Percentiles rank a stretch among this genome's conserved stretches.
phyloP scores from a whole-genome alignment of 2,113 vertebrate genomes.

The Brachionichthys hirsutus region DNA sequence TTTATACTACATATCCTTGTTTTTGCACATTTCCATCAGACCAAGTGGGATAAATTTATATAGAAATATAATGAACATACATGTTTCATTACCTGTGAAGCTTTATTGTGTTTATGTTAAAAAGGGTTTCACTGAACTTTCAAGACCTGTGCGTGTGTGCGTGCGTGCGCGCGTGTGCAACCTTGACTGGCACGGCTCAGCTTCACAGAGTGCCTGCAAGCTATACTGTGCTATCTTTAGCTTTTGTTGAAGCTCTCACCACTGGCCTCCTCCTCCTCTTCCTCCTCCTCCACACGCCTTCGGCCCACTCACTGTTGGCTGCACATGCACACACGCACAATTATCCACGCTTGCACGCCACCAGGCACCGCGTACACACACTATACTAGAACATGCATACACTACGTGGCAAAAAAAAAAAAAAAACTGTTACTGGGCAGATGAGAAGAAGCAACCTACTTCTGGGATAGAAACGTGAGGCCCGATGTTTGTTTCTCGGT shows the following conservation, averaged over 20 bases:
- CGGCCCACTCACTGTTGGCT: constrained; percentile 67
- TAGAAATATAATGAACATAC: neutral
- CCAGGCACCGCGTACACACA: constrained; percentile 28
- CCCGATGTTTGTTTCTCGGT: constrained; percentile 57
- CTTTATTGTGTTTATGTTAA: neutral
- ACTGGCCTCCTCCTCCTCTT: constrained; percentile 60
- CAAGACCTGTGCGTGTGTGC: constrained; percentile 26
- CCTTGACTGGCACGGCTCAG: constrained; percentile 69
- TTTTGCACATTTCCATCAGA: no score
- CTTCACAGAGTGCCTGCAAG: constrained; percentile 71
- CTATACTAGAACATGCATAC: constrained; percentile 27
- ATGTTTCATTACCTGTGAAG: neutral
- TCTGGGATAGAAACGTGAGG: constrained; percentile 60
- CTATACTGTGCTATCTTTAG: constrained; percentile 80
- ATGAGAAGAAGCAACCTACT: constrained; percentile 69
- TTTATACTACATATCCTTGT: neutral
- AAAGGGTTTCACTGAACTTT: constrained; percentile 19
- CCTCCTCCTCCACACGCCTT: constrained; percentile 56
- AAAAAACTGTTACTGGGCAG: constrained; percentile 80
- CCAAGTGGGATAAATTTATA: neutral
- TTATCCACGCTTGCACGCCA: constrained; percentile 61
- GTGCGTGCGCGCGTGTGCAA: constrained; percentile 52
- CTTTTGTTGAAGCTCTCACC: constrained; percentile 69
- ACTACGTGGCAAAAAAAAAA: constrained; percentile 42
- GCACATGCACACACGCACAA: constrained; percentile 67